phyloP scores from a whole-genome alignment of 2,888 invertebrate species.

The Lissocephala sabroskyi region DNA sequence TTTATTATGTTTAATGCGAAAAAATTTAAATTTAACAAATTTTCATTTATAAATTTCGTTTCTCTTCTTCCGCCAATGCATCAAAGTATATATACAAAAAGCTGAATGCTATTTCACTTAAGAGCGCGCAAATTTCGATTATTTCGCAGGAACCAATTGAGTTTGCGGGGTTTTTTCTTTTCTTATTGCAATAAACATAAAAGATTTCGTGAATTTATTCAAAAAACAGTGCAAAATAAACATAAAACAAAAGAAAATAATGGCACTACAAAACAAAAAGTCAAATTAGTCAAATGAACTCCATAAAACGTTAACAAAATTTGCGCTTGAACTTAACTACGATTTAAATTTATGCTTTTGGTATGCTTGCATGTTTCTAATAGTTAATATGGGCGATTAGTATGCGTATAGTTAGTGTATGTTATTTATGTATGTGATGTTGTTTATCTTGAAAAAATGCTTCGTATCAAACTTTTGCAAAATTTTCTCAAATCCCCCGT shows the following conservation, averaged over 20 bases:
- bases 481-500: too few relatives aligned
- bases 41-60: too few relatives aligned
- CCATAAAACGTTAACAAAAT: not conserved
- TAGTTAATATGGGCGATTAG: slow-evolving; percentile 15
- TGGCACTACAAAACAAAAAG: slow-evolving; percentile 44
- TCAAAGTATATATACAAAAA: too few relatives aligned
- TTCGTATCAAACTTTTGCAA: not conserved
- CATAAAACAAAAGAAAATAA: slow-evolving; percentile 24
- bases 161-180: too few relatives aligned
- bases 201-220: too few relatives aligned
- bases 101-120: too few relatives aligned
- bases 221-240: slow-evolving; percentile 22
- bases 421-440: slow-evolving; percentile 20
- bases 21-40: too few relatives aligned
- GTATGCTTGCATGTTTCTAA: slow-evolving; percentile 31
- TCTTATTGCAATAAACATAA: too few relatives aligned
- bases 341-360: slow-evolving; percentile 43
- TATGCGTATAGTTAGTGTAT: slow-evolving; percentile 23
- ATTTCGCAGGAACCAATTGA: too few relatives aligned
- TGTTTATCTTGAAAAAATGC: not conserved
- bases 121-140: too few relatives aligned
- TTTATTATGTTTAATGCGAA: too few relatives aligned
- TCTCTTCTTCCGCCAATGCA: too few relatives aligned
- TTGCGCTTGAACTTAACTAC: slow-evolving; percentile 28
- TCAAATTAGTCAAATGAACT: slow-evolving; percentile 5